phyloP scores from a whole-genome alignment of 2,113 vertebrate genomes.

The Xenus cinereus region DNA sequence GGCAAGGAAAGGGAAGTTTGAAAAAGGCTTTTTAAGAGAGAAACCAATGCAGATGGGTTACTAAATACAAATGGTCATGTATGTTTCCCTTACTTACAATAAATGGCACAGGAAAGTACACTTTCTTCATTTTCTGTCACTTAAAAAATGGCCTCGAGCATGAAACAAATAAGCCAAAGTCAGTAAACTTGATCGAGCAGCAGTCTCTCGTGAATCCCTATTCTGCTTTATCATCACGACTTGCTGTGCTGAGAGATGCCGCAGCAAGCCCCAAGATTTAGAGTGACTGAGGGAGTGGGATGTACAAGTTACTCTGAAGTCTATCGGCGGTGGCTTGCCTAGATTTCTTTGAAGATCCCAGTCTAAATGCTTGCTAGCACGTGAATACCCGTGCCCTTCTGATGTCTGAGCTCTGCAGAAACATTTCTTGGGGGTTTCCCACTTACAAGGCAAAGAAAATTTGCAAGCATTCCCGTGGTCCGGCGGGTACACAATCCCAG shows the following conservation, averaged over 20 bases:
- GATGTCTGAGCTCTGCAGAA: neutral
- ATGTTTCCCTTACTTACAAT: neutral
- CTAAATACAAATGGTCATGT: neutral
- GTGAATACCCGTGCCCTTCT: neutral
- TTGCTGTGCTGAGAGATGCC: neutral
- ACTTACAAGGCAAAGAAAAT: neutral
- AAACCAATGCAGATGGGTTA: neutral
- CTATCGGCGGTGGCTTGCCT: neutral
- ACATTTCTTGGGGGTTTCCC: neutral
- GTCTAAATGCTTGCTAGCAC: neutral
- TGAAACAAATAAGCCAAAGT: neutral
- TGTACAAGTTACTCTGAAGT: neutral
- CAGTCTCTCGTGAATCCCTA: neutral
- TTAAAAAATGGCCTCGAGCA: neutral
- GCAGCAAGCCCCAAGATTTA: neutral
- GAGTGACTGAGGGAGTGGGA: neutral
- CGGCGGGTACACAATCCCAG: accelerated
- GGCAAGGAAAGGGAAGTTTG: neutral
- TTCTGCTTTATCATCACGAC: neutral
- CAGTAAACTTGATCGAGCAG: neutral
- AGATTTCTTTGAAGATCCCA: neutral
- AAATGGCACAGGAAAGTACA: neutral
- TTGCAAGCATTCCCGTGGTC: neutral
- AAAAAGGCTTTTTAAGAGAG: neutral
- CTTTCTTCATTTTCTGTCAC: neutral